These are phyloP conservation scores for Pangasius krempfi DNA, from an alignment of 2,797 vertebrate species.

Conservation along the genomic window DNA sequence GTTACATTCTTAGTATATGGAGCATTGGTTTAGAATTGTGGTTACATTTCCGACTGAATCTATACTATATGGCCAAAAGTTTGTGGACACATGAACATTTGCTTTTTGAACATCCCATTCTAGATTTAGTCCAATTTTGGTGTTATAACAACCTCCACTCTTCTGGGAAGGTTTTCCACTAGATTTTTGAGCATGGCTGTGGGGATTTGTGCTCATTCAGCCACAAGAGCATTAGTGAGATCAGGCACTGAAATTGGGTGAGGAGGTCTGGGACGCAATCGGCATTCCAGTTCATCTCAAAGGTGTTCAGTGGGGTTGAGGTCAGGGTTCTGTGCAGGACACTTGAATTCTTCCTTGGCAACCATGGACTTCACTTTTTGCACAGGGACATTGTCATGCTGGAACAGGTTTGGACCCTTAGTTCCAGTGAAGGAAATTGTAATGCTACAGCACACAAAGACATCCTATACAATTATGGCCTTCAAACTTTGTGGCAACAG, in stretches of 20 bases:
- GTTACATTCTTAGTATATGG: not conserved
- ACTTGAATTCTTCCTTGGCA: not conserved
- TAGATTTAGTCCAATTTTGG: not conserved
- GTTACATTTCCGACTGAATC: not conserved
- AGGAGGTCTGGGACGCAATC: not conserved
- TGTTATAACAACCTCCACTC: not conserved
- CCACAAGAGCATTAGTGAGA: not conserved
- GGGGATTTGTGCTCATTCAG: not conserved
- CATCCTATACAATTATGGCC: not conserved
- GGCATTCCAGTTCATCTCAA: not conserved
- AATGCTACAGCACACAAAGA: not conserved
- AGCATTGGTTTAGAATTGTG: not conserved
- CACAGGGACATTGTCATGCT: not conserved
- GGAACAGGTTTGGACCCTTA: not conserved
- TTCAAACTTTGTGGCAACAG: not conserved
- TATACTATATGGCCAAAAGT: not conserved
- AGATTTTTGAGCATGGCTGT: not conserved
- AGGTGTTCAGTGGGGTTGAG: not conserved
- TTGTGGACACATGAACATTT: not conserved
- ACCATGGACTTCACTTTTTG: not conserved
- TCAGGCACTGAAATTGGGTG: not conserved
- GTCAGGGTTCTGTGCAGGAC: not conserved
- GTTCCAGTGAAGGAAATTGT: not conserved
- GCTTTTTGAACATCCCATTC: not conserved
- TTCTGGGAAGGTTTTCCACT: not conserved